Percentiles rank a stretch among this genome's conserved stretches.
phyloP scores from a whole-genome alignment of 2,113 vertebrate species.

The Ailuropoda melanoleuca region DNA sequence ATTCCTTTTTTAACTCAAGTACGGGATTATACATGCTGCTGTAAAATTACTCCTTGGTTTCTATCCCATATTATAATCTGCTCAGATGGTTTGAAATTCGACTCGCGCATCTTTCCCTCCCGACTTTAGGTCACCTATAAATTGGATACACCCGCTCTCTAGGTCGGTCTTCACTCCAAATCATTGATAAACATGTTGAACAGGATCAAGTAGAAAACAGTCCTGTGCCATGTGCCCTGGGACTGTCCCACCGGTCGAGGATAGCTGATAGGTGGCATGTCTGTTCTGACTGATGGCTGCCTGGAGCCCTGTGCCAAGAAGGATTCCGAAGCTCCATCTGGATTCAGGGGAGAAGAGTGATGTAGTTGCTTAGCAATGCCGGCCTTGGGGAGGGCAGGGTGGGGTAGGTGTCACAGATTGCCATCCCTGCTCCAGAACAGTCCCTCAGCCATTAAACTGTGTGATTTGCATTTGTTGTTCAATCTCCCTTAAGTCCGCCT shows the following conservation, averaged over 20 bases:
- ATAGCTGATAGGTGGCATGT: neutral
- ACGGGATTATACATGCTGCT: neutral
- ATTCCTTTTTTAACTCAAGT: neutral
- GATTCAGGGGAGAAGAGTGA: neutral
- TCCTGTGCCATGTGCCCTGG: neutral
- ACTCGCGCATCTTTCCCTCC: neutral
- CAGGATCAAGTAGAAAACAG: neutral
- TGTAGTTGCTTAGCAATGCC: neutral
- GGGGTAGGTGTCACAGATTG: neutral
- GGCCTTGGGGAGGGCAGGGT: neutral
- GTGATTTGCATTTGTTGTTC: neutral
- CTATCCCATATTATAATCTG: neutral
- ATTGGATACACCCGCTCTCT: neutral
- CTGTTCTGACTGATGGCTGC: neutral
- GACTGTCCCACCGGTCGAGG: neutral
- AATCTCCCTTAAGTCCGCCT: neutral
- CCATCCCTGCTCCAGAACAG: neutral
- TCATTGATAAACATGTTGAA: neutral
- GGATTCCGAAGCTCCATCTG: neutral
- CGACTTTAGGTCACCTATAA: neutral
- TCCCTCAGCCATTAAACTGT: neutral
- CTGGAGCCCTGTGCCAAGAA: neutral
- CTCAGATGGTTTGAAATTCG: neutral
- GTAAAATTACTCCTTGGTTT: neutral
- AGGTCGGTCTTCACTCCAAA: neutral